Evolutionary conservation across 2,888 invertebrate species (phyloP).

Genomic region (Ctenicera cuprea): DNA sequence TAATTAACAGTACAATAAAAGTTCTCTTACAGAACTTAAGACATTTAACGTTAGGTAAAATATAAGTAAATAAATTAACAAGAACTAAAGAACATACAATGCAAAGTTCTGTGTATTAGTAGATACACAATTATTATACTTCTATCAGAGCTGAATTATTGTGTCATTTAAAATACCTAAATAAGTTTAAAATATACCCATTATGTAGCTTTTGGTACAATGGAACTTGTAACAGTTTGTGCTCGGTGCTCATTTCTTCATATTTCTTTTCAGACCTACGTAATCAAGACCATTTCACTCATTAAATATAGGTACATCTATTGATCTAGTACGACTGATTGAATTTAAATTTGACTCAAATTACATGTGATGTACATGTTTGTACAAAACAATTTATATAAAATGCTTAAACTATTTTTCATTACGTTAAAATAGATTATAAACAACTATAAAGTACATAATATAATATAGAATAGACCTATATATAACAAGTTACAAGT

Average conservation of each 20-base stretch:
- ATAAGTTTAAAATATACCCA: constrained; percentile 10
- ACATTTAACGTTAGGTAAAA: constrained; percentile 28
- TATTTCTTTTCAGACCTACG: not conserved
- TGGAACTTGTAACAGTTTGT: constrained; percentile 19
- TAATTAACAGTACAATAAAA: constrained; percentile 29
- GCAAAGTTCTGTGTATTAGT: constrained; percentile 8
- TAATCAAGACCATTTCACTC: too few relatives aligned
- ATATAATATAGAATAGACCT: not conserved
- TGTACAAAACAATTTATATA: not conserved
- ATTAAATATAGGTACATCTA: too few relatives aligned
- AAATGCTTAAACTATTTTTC: too few relatives aligned
- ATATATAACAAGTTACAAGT: constrained; percentile 3
- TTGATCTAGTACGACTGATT: not conserved
- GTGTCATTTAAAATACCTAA: not conserved
- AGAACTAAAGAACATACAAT: constrained; percentile 12
- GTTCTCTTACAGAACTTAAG: constrained; percentile 18
- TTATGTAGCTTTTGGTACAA: constrained; percentile 23
- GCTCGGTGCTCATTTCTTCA: constrained; percentile 17
- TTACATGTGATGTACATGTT: constrained; percentile 4
- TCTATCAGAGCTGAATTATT: not conserved
- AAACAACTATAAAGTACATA: not conserved
- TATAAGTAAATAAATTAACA: constrained; percentile 33
- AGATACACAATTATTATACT: not conserved
- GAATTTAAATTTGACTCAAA: not conserved
- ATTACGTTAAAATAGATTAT: too few relatives aligned